Percentiles rank a stretch among this genome's conserved stretches.
phyloP scores from a whole-genome alignment of 2,888 invertebrate species.

The Drosophila pegasa region DNA sequence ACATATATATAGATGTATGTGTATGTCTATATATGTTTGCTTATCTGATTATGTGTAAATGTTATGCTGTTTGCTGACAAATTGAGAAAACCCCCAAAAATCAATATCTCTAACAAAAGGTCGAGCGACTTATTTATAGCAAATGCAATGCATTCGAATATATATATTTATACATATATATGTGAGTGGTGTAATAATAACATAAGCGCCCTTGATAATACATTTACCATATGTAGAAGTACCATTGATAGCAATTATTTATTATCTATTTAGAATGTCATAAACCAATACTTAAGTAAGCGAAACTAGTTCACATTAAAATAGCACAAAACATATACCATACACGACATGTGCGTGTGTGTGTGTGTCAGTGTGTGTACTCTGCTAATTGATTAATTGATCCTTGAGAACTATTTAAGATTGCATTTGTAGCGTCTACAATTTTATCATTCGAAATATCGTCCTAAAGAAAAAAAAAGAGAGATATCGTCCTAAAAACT shows the following conservation, averaged over 20 bases:
- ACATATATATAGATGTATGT: not conserved
- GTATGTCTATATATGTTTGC: not conserved
- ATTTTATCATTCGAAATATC: not conserved
- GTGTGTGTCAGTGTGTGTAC: constrained; percentile 2
- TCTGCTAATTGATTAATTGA: constrained; percentile 42
- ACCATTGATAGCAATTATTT: constrained; percentile 25
- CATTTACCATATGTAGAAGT: constrained; percentile 11
- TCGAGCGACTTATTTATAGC: constrained; percentile 7
- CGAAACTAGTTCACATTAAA: constrained; percentile 24
- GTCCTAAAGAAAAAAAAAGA: no score
- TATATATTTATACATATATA: not conserved
- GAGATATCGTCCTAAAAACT: no score
- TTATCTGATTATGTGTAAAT: constrained; percentile 17
- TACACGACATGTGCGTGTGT: not conserved
- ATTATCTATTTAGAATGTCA: constrained; percentile 38
- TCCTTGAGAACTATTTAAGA: constrained; percentile 5
- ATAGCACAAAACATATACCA: constrained; percentile 22
- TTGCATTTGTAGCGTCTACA: not conserved
- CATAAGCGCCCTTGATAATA: constrained; percentile 32
- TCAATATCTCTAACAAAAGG: constrained; percentile 36
- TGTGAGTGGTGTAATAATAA: not conserved
- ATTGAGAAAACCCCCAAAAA: constrained; percentile 24
- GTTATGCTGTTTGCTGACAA: constrained; percentile 14
- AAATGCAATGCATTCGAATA: constrained; percentile 26
- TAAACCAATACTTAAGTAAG: constrained; percentile 23